Conservation (phyloP, 2,113 vertebrate genomes). For the Corythoichthys haematopterus region DNA sequence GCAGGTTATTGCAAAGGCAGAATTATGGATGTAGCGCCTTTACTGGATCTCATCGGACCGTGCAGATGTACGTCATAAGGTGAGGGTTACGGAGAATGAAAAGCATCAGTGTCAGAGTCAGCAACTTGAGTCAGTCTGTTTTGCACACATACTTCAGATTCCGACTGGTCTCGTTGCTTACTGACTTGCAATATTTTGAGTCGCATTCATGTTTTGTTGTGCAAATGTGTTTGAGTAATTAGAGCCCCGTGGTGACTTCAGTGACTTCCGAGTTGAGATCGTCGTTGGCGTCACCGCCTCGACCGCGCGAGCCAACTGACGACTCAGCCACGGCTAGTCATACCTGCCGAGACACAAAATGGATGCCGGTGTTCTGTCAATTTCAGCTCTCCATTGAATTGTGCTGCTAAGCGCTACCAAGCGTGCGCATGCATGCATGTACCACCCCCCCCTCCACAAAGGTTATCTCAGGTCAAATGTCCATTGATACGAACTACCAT, state of each 20-base stretch:
- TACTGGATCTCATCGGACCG: not conserved
- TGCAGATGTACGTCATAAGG: not conserved
- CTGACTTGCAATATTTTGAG: not conserved
- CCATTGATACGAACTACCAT: too few species aligned
- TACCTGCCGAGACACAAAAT: conserved; percentile 74
- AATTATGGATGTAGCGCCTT: not conserved
- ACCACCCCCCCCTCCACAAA: too few species aligned
- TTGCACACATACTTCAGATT: not conserved
- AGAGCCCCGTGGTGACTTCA: conserved; percentile 72
- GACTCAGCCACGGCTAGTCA: conserved; percentile 89
- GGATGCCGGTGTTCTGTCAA: too few species aligned
- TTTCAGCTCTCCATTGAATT: too few species aligned
- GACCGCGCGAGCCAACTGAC: conserved; percentile 73
- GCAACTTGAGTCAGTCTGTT: not conserved
- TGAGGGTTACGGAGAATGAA: not conserved
- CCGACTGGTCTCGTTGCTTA: not conserved
- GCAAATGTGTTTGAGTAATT: conserved; percentile 26
- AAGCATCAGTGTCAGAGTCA: not conserved
- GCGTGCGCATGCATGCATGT: too few species aligned
- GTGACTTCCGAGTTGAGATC: conserved; percentile 81
- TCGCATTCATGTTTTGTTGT: not conserved
- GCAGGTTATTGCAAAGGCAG: not conserved
- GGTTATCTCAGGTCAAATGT: too few species aligned
- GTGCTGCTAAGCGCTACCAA: too few species aligned
- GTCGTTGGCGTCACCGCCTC: conserved; percentile 59